Percentiles rank a stretch among this genome's conserved stretches.
phyloP scores from a whole-genome alignment of 2,113 vertebrate genomes.

The Equus quagga region DNA sequence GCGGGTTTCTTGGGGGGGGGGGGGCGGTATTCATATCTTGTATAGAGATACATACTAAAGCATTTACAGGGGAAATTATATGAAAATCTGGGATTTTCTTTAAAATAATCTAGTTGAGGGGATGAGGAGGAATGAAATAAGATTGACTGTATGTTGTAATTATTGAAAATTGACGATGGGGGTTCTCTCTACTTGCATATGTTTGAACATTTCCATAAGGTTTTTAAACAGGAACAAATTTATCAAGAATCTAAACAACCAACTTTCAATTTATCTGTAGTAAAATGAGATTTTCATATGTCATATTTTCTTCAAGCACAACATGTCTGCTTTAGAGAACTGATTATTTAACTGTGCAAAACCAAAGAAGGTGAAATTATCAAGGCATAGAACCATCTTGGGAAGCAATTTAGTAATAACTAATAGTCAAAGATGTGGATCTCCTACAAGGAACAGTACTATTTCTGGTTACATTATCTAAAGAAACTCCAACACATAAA shows the following conservation, averaged over 20 bases:
- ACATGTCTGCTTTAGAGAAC: neutral
- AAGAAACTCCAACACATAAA: neutral
- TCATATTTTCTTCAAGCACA: neutral
- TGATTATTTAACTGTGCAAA: neutral
- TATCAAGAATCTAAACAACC: conserved; percentile 45
- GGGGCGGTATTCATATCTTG: neutral
- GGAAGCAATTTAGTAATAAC: conserved; percentile 25
- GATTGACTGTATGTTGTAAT: neutral
- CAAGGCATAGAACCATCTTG: neutral
- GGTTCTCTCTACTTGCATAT: neutral
- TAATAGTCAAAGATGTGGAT: neutral
- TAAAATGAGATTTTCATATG: conserved; percentile 30
- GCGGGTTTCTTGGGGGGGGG: neutral
- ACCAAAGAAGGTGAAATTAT: neutral
- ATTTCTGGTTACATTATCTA: neutral
- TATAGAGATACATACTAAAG: neutral
- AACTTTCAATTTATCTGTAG: neutral
- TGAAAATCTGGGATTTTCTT: conserved; percentile 13
- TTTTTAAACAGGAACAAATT: neutral
- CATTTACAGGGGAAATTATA: conserved; percentile 36
- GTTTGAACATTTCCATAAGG: conserved; percentile 14
- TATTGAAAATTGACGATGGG: neutral
- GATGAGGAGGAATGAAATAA: neutral
- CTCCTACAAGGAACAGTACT: neutral
- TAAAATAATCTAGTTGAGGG: conserved; percentile 7